Conservation (phyloP, 2,113 vertebrate species). For the Psettodes erumei region DNA sequence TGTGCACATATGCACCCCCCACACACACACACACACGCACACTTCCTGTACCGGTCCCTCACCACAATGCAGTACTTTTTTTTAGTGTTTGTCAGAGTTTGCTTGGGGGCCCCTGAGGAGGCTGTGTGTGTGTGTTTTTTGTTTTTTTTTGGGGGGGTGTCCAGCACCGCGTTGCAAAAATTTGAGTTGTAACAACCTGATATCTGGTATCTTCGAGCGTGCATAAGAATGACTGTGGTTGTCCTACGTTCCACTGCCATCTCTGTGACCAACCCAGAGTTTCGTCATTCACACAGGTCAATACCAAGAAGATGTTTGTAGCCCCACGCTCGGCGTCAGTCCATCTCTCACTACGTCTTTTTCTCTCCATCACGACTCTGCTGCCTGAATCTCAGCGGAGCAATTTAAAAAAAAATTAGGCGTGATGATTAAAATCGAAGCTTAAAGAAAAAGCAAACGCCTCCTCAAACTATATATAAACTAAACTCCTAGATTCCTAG, state of each 20-base stretch:
- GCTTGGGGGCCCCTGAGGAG: constrained; percentile 6
- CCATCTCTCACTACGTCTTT: too few species aligned
- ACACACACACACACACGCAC: constrained; percentile 18
- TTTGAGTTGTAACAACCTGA: too few species aligned
- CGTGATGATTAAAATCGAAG: not conserved
- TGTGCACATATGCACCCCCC: constrained; percentile 16
- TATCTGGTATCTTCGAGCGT: not conserved
- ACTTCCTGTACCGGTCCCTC: constrained; percentile 58
- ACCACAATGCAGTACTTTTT: constrained; percentile 9
- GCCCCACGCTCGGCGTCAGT: not conserved
- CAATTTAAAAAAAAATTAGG: not conserved
- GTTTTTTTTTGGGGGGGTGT: too few species aligned
- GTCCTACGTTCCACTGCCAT: not conserved
- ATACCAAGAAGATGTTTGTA: constrained; percentile 2
- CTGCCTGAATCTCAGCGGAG: not conserved
- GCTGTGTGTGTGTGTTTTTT: too few species aligned
- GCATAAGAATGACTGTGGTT: not conserved
- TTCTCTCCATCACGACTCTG: too few species aligned
- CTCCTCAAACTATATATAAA: not conserved
- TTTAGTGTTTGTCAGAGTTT: constrained; percentile 27
- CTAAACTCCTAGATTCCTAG: not conserved
- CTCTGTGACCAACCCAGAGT: not conserved
- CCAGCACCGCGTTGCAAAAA: not conserved
- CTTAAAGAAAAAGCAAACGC: too few species aligned
- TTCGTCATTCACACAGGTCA: not conserved